Base-by-base conservation (phyloP, 2,797 vertebrate species). In the Hoplostethus mediterraneus region DNA sequence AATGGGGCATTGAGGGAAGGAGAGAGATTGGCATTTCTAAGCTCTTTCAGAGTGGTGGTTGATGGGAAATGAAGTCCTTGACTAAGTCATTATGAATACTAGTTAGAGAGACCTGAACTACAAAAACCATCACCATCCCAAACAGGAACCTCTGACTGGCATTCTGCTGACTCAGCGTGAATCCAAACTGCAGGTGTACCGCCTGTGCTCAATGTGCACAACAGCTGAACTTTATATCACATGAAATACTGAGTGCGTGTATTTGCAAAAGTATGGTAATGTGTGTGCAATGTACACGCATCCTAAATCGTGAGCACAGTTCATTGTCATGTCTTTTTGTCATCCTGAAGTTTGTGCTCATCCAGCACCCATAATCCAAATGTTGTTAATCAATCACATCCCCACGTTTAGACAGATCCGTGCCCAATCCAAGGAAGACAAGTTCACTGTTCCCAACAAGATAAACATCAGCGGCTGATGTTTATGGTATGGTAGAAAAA, bases 71-170 rank as follows among this genome's bases (percentile, higher is more conserved):
- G 33, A 78, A 86, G 68, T 68, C 48, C 40, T 62, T 45, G 36
- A 63, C 67, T 72, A 75, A 82, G 70, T 81, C 62, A 70, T 67
- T 30, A 73, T 49, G 55, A 63, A 72, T 52, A 51, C 33, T 36
- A 59, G 31, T 16, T 28, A 63, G 28, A 63, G 28, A 82, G 78
- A 91, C 87, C 84, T 82, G 78, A 85, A 89, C 74, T 64, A 65
- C 62, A 85, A 82, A 60, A 83, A 80, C 76, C 73, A 78, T 81
- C 57, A 79, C 62, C 51, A 60, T 71, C 75, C 66, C 31, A 38
- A 77, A 69, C 17, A 61, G 77, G 60, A 81, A 77, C 53, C 48
- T 73, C 72, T 59, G 54, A 73, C 67, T 51, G 54, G 59, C 68
- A n/a, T 30, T 55, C 76, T 57, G 72, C 72, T 61, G 17, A 63